phyloP scores from a whole-genome alignment of 2,797 vertebrate genomes.

The Muraenolepis orangiensis region DNA sequence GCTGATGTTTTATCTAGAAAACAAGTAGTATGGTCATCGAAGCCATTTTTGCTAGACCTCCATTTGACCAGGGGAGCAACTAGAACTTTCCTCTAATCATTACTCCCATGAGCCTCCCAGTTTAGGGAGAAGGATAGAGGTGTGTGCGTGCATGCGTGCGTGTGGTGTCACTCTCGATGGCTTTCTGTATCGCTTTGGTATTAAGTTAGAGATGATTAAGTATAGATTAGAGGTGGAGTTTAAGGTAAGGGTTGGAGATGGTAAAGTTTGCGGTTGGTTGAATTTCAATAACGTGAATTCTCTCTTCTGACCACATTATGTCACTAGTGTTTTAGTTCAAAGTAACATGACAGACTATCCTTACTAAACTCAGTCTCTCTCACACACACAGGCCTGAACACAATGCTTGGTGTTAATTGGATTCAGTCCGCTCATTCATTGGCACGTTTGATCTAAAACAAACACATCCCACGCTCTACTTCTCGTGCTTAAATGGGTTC shows the following conservation, averaged over 20 bases:
- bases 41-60: background rate
- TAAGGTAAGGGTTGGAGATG: too few species aligned
- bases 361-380: background rate
- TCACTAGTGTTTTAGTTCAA: background rate
- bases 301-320: background rate
- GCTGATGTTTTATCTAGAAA: background rate
- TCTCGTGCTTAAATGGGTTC: constrained; percentile 39
- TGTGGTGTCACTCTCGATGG: too few species aligned
- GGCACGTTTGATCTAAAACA: constrained; percentile 58
- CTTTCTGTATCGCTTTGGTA: background rate
- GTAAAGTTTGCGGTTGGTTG: background rate
- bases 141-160: too few species aligned
- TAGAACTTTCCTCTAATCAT: background rate
- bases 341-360: background rate
- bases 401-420: constrained; percentile 55
- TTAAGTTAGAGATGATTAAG: background rate
- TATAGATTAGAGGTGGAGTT: background rate
- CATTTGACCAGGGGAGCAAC: background rate
- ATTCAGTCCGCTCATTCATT: constrained; percentile 58
- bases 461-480: constrained; percentile 55
- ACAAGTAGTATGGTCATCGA: background rate
- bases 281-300: background rate
- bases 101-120: background rate
- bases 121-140: background rate
- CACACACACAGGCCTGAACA: constrained; percentile 15